phyloP scores from a whole-genome alignment of 2,888 invertebrate genomes.

The Catotricha subobsoleta region DNA sequence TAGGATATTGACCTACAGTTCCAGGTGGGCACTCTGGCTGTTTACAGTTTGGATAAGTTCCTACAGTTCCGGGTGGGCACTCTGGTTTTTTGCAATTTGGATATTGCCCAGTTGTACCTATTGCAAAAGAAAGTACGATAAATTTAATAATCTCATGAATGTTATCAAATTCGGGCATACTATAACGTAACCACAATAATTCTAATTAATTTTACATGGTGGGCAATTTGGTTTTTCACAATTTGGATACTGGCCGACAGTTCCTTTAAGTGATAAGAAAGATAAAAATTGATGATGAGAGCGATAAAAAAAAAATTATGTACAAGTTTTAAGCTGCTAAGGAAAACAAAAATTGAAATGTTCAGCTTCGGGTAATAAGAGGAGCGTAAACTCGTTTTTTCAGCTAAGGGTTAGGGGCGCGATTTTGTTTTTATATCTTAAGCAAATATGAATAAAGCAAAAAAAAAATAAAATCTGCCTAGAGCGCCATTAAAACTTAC shows the following conservation, averaged over 20 bases:
- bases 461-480: too few relatives aligned
- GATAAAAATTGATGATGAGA: too few relatives aligned
- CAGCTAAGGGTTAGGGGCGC: too few relatives aligned
- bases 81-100: neutral
- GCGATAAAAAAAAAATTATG: too few relatives aligned
- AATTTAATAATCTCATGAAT: neutral
- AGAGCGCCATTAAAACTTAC: too few relatives aligned
- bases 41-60: slow-evolving; percentile 2
- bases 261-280: slow-evolving; percentile 3
- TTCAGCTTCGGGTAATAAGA: too few relatives aligned
- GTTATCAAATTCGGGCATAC: neutral
- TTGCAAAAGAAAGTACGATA: neutral
- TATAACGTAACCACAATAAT: too few relatives aligned
- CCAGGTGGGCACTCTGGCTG: slow-evolving; percentile 2
- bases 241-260: slow-evolving; percentile 1
- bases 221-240: slow-evolving; percentile 3
- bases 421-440: too few relatives aligned
- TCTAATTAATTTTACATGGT: neutral
- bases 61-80: slow-evolving; percentile 1
- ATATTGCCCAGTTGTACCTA: neutral
- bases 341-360: too few relatives aligned
- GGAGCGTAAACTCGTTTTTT: too few relatives aligned
- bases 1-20: slow-evolving; percentile 1
- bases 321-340: too few relatives aligned
- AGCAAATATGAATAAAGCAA: too few relatives aligned